Evolutionary conservation across 2,113 vertebrate genomes (phyloP).

Genomic region (Daphoenositta chrysoptera): DNA sequence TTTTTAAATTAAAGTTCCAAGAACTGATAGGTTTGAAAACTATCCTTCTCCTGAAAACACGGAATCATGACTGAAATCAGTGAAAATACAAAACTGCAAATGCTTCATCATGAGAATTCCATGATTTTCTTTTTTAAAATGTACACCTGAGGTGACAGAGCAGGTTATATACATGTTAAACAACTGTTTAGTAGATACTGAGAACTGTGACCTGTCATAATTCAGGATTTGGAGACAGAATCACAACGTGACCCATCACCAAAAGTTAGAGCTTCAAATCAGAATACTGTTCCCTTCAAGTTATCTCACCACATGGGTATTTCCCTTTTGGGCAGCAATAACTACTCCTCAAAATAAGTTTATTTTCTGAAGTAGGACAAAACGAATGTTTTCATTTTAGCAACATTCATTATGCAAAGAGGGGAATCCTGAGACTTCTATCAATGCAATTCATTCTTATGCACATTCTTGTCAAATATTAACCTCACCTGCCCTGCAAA

Average conservation of each 20-base stretch:
- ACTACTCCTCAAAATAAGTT: background rate
- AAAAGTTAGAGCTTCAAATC: background rate
- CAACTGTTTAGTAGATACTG: fast-evolving
- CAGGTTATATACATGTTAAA: background rate
- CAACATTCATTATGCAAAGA: background rate
- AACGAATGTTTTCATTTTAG: background rate
- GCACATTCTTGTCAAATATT: background rate
- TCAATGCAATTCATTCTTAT: background rate
- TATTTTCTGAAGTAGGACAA: background rate
- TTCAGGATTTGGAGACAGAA: background rate
- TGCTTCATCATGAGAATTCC: background rate
- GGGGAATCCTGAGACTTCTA: background rate
- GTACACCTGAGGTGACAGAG: background rate
- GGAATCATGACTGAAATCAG: background rate
- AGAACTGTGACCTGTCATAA: background rate
- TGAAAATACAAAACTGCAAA: background rate
- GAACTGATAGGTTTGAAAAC: background rate
- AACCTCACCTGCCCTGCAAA: background rate
- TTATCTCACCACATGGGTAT: background rate
- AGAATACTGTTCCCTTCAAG: background rate
- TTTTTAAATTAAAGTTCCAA: conserved; percentile 28
- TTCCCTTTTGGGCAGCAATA: background rate
- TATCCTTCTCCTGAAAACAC: background rate
- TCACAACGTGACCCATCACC: background rate
- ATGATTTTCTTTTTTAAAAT: background rate